These are phyloP conservation scores for Notolabrus celidotus DNA, from an alignment of 2,797 vertebrate species.

Conservation along the genomic window DNA sequence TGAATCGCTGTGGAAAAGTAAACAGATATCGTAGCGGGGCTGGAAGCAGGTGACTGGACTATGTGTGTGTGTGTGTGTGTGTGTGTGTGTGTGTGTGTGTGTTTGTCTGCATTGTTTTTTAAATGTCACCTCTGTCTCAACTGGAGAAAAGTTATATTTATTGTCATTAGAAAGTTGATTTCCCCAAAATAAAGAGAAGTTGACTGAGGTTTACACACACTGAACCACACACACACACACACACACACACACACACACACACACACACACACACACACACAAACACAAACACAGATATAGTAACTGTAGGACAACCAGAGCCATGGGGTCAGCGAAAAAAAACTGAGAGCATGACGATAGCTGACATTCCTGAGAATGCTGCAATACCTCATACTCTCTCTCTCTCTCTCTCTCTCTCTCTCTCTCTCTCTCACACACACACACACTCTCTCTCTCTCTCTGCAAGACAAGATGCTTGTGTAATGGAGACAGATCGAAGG, in stretches of 20 bases:
- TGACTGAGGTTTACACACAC: too few relatives aligned
- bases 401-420: constrained; percentile 30
- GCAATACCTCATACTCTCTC: constrained; percentile 57
- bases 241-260: neutral
- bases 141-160: constrained; percentile 24
- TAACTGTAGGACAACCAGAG: constrained; percentile 67
- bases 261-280: constrained; percentile 1
- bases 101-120: constrained; percentile 32
- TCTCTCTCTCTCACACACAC: constrained; percentile 15
- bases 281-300: constrained; percentile 7
- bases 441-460: constrained; percentile 31
- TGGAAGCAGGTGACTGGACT: too few relatives aligned
- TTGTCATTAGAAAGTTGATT: constrained; percentile 16
- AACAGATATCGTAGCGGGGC: too few relatives aligned
- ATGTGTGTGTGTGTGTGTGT: constrained; percentile 60
- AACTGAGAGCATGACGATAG: constrained; percentile 63
- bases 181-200: constrained; percentile 15
- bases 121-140: constrained; percentile 44
- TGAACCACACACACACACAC: too few relatives aligned
- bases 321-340: constrained; percentile 68
- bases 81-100: constrained; percentile 51
- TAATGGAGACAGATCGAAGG: constrained; percentile 71
- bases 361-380: constrained; percentile 74
- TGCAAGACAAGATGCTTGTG: constrained; percentile 59
- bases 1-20: too few relatives aligned